Conservation (phyloP, 2,797 vertebrate species). For the Alcedo atthis region DNA sequence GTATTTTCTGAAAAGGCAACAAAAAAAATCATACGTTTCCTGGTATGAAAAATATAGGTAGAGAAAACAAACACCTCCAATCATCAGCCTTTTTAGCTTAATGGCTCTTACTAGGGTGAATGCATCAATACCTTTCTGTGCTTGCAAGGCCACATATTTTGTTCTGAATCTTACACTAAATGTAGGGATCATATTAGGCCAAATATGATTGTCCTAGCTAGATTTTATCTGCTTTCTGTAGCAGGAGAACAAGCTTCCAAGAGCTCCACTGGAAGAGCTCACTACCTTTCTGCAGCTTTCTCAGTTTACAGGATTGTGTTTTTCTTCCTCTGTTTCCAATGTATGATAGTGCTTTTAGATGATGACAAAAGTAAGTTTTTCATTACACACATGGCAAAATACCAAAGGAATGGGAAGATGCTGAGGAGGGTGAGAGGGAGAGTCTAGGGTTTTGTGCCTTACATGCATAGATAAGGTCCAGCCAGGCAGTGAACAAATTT, state of each 20-base stretch:
- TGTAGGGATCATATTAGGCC: conserved; percentile 34
- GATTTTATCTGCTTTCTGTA: conserved; percentile 45
- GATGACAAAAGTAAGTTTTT: neutral
- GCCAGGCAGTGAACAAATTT: neutral
- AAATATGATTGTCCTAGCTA: conserved; percentile 31
- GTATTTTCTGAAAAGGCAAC: conserved; percentile 46
- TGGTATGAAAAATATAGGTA: conserved; percentile 27
- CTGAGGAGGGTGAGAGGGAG: neutral
- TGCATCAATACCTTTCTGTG: conserved; percentile 9
- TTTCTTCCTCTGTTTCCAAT: neutral
- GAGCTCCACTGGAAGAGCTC: neutral
- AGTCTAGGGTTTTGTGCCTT: neutral
- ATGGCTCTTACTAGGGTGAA: neutral
- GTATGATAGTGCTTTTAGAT: neutral
- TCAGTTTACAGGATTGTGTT: neutral
- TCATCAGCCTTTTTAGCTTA: conserved; percentile 9
- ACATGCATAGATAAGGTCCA: neutral
- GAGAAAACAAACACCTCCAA: conserved; percentile 42
- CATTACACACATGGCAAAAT: neutral
- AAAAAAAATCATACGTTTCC: conserved; percentile 21
- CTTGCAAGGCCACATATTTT: conserved; percentile 32
- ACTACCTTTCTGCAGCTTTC: conserved; percentile 30
- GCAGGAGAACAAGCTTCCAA: conserved; percentile 13
- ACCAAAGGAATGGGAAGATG: neutral
- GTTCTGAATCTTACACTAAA: conserved; percentile 20